Base-by-base conservation (phyloP, 2,797 vertebrate species). In the Coreius guichenoti region DNA sequence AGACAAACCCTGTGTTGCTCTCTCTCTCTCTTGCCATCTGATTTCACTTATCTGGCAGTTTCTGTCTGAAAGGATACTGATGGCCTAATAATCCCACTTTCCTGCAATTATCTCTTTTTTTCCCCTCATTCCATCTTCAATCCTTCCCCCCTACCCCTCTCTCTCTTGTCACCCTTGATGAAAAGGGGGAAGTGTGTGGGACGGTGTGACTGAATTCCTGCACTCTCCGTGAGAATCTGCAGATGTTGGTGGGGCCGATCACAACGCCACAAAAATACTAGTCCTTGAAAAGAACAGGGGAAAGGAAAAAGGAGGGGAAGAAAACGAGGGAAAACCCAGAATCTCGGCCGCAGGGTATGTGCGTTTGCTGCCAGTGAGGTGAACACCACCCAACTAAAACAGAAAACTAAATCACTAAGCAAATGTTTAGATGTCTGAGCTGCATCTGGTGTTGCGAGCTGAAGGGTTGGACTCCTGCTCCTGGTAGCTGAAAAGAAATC, bases 101-200 rank as follows among this genome's bases (percentile, higher is more conserved):
- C 86, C 78, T 81, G 80, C 83, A 88, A 87, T 70, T 90, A 92
- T 82, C 81, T 84, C 87, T 87, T 87, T 82, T 93, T 86, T 61
- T 89, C 84, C 88, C 88, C 85, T 89, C 88, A 91, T 68, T 69
- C 86, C 82, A 14, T 84, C 61, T 82, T 75, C 91, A 74, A 5
- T 88, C 87, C 86, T 87, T 93, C 88, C 84, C 84, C 90, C 89
- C 90, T 88, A 36, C 33, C 39, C 39, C 87, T 88, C 88, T 85
- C 86, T 79, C 76, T 83, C 87, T 78, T 51, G 88, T 81, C 87
- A 69, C 89, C 49, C 36, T 33, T 58, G 88, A 84, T 78, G 75
- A 70, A 58, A 43, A 13, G 74, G 51, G 74, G 49, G 82, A 84
- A 47, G 72, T 8, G 56, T 36, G 82, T 29, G 72, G 82, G 82